Evolutionary conservation across 2,888 invertebrate genomes (phyloP), one percentile per base, ranked within the genome.

Genomic region (Noctua comes): DNA sequence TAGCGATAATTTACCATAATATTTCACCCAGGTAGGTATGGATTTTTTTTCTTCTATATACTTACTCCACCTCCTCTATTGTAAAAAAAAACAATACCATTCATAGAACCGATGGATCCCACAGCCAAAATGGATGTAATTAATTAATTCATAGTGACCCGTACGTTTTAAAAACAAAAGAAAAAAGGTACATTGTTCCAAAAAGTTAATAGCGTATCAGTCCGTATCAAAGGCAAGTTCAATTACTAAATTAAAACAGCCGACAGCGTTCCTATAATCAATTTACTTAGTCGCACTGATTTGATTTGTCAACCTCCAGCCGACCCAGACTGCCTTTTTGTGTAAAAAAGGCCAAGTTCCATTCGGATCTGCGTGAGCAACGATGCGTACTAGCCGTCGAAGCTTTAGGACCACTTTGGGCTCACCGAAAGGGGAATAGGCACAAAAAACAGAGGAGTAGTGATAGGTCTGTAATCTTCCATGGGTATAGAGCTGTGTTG

Each of bases 221-320:
- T 31, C 62, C 51, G 13, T 66, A 75, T 77, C 69, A 86, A 77
- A 82, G 64, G 65, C 62, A 43, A 36, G 36, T 73, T 76, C 75
- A 77, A 80, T 83, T 64, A 73, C 48, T 40, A 76, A 79, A 82
- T 80, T 78, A 68, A 74, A 72, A 81, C 62, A 68, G 65, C 51
- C 40, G 62, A 72, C 46, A 51, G 69, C 43, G 46, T 66, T 57
- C n/a, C 13, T 66, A 51, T 73, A 82, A 78, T 78, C 73, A 71
- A 79, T 81, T 87, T 72, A 78, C 66, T 82, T 71, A 54, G 75
- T 31, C 27, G 74, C 40, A 73, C 65, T 48, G 62, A 86, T 88
- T 82, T 68, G 79, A 77, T 75, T 86, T 71, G 46, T 76, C 73
- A 57, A 86, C 79, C 86, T 88, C 59, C 27, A 68, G 46, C 64